These are phyloP conservation scores for Eulithis testata DNA, from an alignment of 2,888 invertebrate species.

Conservation along the genomic window DNA sequence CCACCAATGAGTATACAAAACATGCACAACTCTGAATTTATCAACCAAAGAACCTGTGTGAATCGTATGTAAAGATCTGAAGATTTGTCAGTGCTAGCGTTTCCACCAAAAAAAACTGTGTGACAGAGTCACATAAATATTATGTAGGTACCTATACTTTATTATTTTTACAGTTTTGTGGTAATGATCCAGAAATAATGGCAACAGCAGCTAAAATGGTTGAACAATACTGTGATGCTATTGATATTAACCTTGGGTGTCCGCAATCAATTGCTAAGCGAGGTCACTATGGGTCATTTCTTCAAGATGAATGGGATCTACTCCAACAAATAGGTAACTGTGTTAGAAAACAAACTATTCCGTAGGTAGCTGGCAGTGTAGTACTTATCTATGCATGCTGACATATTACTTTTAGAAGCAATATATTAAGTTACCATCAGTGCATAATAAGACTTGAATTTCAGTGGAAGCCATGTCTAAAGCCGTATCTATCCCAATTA, in stretches of 20 bases:
- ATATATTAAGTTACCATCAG: too few relatives aligned
- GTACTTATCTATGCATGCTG: too few relatives aligned
- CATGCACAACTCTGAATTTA: too few relatives aligned
- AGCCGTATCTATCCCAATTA: constrained; percentile 93
- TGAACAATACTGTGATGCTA: constrained; percentile 95
- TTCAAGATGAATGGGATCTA: constrained; percentile 98
- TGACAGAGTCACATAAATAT: too few relatives aligned
- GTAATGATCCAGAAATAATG: constrained; percentile 95
- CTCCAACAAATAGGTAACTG: constrained; percentile 90
- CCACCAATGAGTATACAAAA: too few relatives aligned
- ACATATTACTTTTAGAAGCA: too few relatives aligned
- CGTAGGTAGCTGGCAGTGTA: too few relatives aligned
- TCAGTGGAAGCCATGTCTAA: constrained; percentile 88
- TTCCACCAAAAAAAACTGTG: too few relatives aligned
- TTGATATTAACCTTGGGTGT: constrained; percentile 99
- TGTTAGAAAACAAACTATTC: background rate
- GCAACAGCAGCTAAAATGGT: constrained; percentile 94
- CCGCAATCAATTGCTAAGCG: constrained; percentile 98
- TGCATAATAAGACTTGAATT: constrained; percentile 53
- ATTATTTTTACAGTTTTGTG: constrained; percentile 92
- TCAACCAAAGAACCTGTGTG: too few relatives aligned
- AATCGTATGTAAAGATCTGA: too few relatives aligned
- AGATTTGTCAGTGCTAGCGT: too few relatives aligned
- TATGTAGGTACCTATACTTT: background rate
- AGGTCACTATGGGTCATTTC: constrained; percentile 97